Base-by-base conservation (phyloP, 1,140 invertebrate genomes). In the Arctopsyche grandis region DNA sequence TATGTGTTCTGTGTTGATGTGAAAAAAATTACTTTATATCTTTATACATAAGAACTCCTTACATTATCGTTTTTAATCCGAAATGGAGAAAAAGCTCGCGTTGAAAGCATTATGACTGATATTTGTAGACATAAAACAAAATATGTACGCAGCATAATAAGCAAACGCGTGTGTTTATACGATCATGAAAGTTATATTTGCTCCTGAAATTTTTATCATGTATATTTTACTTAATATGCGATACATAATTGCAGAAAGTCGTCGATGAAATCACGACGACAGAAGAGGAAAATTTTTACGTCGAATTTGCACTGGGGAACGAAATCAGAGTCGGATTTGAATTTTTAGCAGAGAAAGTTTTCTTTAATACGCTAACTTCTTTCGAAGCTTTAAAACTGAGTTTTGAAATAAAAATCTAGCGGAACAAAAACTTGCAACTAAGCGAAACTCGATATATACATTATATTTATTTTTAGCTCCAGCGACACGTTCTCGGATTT, bases 91-190 rank as follows among this genome's bases (percentile, higher is more conserved):
- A 26, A 66, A 66, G 19, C 63, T 66, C 26, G 63, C 24, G 63
- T 5, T 66, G 63, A 66, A 26, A 66, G 63, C 22, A 66, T 66
- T 66, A 66, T 66, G 63, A 66, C 26, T 66, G 63, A 66, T 21
- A 66, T 66, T 22, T 22, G 63, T 66, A 66, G 63, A 66, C 63
- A 66, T 66, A 66, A 66, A 66, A 66, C 24, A 66, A 66, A 66
- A n/a, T n/a, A n/a, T n/a, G 29, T 38, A 29, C 63, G 24, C 26
- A 66, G 63, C 26, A 66, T 66, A 66, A 66, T 60, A 60, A 60
- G 16, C 56, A 19, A 60, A 60, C 19, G 52, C 19, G n/a, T n/a
- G n/a, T n/a, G n/a, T n/a, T n/a, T n/a, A n/a, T 16, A n/a, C 52
- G 52, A 16, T 16, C 12, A 56, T 56, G 52, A 56, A 56, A 56